A percentile compares a stretch with the other conserved stretches of the same genome.
These are phyloP conservation scores for Neoarius graeffei DNA, from an alignment of 2,113 vertebrate genomes.

Conservation along the genomic window DNA sequence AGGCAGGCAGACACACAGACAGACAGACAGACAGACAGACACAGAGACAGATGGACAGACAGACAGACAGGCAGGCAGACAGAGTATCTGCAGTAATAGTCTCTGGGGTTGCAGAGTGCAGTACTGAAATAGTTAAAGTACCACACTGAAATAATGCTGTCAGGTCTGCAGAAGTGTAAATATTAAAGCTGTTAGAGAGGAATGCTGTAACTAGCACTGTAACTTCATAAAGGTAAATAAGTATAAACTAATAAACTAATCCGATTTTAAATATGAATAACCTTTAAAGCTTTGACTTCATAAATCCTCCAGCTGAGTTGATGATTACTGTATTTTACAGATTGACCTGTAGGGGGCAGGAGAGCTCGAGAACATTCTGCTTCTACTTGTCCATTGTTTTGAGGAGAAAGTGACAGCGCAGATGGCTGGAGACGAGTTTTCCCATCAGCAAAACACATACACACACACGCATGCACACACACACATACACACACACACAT, in stretches of 20 bases:
- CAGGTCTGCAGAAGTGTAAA: neutral
- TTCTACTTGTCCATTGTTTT: neutral
- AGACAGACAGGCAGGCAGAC: neutral
- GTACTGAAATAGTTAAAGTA: neutral
- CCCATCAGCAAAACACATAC: slow-evolving; percentile 3
- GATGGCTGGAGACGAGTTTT: slow-evolving; percentile 3
- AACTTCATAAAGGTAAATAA: neutral
- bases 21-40: neutral
- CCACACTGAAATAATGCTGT: neutral
- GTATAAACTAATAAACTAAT: neutral
- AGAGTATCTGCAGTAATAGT: neutral
- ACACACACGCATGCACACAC: neutral
- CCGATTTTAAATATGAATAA: neutral
- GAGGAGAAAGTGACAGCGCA: neutral
- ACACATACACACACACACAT: neutral
- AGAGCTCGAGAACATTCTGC: neutral
- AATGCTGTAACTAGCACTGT: neutral
- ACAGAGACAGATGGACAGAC: neutral
- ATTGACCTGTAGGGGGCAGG: slow-evolving; percentile 1
- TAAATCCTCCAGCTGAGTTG: neutral
- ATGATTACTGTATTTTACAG: neutral
- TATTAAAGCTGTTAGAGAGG: neutral
- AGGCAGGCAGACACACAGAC: neutral
- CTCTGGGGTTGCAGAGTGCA: neutral
- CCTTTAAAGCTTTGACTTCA: neutral